Base-by-base conservation (phyloP, 1,140 invertebrate species). In the Fopius arisanus region DNA sequence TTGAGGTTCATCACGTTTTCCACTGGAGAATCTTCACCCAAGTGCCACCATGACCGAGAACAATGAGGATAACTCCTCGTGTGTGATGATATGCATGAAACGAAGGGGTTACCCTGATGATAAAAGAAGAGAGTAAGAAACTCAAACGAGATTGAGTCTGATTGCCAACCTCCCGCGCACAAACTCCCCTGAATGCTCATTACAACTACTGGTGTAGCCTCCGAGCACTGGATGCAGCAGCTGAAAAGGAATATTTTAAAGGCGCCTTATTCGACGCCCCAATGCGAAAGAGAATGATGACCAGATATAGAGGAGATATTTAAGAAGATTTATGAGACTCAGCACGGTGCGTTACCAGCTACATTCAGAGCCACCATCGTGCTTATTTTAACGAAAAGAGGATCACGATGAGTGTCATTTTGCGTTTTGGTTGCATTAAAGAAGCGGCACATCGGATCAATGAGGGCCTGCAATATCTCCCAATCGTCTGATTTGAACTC, bases 291-390 rank as follows among this genome's bases (percentile, higher is more conserved):
- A 70, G 59, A 66, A 71, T 80, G 78, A 82, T 77, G 75, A 79
- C 76, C 78, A 77, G 79, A 82, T 82, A 82, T 48, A 65, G 79
- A 75, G 70, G 69, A 75, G 78, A 82, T 82, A 77, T 82, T 82
- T 81, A 81, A 81, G 54, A 82, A 82, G 81, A 83, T 83, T 81
- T 82, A 83, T 74, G 81, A 78, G 80, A 74, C 69, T 37, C 48
- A 19, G 28, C 37, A 65, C 54, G 23, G 54, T 59, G 54, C 54
- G 19, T 59, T 59, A 59, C 54, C 54, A 26, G 43, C 43, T 59
- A 23, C 19, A 59, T 26, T 28, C 23, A n/a, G 9, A n/a, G 19
- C 23, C n/a, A 2, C 16, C 21, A 9, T 59, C 54, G 19, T 59
- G 19, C 3, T 2, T 14, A 14, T 26, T 59, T 59, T 28, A 26